phyloP scores from a whole-genome alignment of 2,797 vertebrate genomes.

The Strix occidentalis region DNA sequence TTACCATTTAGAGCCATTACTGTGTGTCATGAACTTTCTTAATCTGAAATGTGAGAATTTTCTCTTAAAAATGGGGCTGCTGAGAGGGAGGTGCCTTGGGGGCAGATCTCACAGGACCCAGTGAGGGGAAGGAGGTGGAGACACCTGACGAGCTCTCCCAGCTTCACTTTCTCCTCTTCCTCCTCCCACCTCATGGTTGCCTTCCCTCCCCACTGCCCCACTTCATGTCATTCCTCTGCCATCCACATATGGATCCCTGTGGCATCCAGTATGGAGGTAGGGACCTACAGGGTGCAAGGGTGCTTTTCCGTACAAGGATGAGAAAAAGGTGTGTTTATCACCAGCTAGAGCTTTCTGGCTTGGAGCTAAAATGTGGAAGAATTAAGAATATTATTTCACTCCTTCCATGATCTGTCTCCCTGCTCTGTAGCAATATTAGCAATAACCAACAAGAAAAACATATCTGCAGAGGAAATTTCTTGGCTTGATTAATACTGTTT shows the following conservation, averaged over 20 bases:
- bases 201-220: not conserved
- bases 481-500: conserved; percentile 43
- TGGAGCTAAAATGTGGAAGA: not conserved
- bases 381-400: not conserved
- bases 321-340: not conserved
- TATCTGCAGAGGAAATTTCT: conserved; percentile 35
- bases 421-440: not conserved
- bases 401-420: not conserved
- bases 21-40: conserved; percentile 43
- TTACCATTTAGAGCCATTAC: conserved; percentile 65
- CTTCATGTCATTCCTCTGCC: not conserved
- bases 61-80: not conserved
- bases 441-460: not conserved
- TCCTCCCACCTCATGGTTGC: not conserved
- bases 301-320: not conserved
- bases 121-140: not conserved
- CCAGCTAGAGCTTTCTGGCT: not conserved
- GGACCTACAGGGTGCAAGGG: not conserved
- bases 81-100: conserved; percentile 4
- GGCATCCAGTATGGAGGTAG: not conserved
- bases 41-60: conserved; percentile 56
- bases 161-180: not conserved
- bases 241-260: not conserved
- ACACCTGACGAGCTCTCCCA: not conserved
- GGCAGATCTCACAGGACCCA: conserved; percentile 30